A percentile compares a stretch with the other conserved stretches of the same genome.
Conservation (phyloP, 2,113 vertebrate species). For the cat (Felis catus) region DNA sequence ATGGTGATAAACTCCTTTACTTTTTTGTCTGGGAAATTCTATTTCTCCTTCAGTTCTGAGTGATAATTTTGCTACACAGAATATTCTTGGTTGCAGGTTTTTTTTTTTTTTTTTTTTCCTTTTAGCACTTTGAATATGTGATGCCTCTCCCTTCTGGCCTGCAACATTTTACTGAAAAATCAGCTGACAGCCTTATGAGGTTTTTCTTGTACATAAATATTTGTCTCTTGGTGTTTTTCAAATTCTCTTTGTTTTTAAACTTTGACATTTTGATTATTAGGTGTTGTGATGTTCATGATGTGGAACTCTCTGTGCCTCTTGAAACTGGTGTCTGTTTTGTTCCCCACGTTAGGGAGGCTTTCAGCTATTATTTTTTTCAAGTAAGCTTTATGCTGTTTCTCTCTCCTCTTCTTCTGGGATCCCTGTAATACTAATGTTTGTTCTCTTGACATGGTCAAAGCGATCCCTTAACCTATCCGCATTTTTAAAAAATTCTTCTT, state of each 20-base stretch:
- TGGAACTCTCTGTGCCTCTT: too few species aligned
- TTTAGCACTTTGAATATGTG: not conserved
- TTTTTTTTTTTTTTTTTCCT: not conserved
- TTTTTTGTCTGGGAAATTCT: not conserved
- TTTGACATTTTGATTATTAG: not conserved
- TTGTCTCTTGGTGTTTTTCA: not conserved
- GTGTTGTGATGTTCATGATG: too few species aligned
- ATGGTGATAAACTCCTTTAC: not conserved
- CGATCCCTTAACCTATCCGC: too few species aligned
- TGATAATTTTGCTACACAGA: not conserved
- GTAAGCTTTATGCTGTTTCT: too few species aligned
- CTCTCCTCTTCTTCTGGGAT: too few species aligned
- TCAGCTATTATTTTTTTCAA: too few species aligned
- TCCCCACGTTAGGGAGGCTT: too few species aligned
- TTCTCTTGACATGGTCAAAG: too few species aligned
- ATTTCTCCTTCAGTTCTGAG: not conserved
- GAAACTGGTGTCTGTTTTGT: too few species aligned
- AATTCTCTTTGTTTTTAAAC: not conserved
- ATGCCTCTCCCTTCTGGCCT: not conserved
- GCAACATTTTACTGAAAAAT: not conserved
- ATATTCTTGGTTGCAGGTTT: not conserved
- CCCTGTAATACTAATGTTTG: too few species aligned
- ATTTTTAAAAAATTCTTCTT: too few species aligned
- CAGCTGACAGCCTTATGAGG: not conserved
- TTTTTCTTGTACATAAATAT: not conserved